Conservation (phyloP, 2,888 invertebrate species). For the Caenorhabditis panamensis region DNA sequence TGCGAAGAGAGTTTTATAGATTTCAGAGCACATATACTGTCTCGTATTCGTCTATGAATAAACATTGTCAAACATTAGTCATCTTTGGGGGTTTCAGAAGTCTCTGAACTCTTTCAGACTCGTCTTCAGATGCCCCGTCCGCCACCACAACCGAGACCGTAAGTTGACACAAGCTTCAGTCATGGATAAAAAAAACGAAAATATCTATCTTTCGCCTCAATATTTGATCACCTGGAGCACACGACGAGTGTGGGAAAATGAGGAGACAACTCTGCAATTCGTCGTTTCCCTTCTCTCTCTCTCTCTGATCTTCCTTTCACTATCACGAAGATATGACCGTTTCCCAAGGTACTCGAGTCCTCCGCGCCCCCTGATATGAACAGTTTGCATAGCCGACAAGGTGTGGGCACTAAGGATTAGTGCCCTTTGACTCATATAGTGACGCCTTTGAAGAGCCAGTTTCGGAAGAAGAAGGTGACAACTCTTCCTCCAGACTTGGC, state of each 20-base stretch:
- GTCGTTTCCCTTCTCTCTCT: too few species aligned
- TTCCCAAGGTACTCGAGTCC: constrained; percentile 40
- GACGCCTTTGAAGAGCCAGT: constrained; percentile 1
- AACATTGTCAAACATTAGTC: constrained; percentile 16
- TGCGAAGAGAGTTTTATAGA: constrained; percentile 20
- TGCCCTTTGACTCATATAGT: not conserved
- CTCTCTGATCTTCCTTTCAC: not conserved
- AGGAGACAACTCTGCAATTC: not conserved
- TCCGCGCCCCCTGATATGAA: not conserved
- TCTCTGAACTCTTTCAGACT: not conserved
- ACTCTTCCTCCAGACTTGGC: too few species aligned
- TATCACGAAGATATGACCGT: constrained; percentile 22
- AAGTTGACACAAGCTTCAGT: constrained; percentile 27
- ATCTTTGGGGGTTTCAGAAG: constrained; percentile 13
- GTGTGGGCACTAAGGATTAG: constrained; percentile 31
- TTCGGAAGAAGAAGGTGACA: too few species aligned
- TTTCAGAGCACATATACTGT: not conserved
- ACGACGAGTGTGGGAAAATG: not conserved
- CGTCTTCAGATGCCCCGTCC: constrained; percentile 27
- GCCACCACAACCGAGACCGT: constrained; percentile 36
- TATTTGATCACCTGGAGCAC: constrained; percentile 47
- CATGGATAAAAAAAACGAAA: not conserved
- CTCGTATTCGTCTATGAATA: constrained; percentile 8
- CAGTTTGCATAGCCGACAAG: constrained; percentile 18
- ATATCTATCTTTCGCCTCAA: not conserved